phyloP scores from a whole-genome alignment of 37 sponge, comb jelly and placozoan species.

The Haliclona indistincta region DNA sequence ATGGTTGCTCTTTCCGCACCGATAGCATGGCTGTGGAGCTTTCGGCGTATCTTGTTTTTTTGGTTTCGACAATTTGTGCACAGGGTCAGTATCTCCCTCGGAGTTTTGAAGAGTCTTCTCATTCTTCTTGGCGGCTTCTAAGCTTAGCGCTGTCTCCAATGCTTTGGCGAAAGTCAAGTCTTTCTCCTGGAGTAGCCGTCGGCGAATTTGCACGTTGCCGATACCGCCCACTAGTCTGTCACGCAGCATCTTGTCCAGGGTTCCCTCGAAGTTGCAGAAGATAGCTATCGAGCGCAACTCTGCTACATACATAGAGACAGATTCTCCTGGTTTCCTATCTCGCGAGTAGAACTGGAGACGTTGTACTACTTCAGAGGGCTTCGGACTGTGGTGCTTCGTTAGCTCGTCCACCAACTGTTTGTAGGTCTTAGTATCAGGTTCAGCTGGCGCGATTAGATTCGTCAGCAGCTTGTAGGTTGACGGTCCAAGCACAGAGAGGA shows the following conservation, averaged over 20 bases:
- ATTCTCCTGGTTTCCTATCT: constrained; percentile 12
- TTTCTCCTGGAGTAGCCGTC: constrained; percentile 13
- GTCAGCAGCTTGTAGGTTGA: constrained; percentile 11
- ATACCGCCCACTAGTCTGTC: constrained; percentile 40
- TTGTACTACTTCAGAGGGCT: constrained; percentile 24
- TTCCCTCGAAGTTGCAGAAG: constrained; percentile 28
- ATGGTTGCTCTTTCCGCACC: not conserved
- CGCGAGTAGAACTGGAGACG: constrained; percentile 28
- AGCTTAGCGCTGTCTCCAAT: constrained; percentile 11
- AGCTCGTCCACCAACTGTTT: constrained; percentile 11
- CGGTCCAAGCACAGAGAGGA: constrained; percentile 11
- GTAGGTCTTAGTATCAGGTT: constrained; percentile 18
- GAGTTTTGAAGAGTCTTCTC: not conserved
- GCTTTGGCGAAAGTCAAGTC: constrained; percentile 30
- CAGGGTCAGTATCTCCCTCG: not conserved
- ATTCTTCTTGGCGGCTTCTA: not conserved
- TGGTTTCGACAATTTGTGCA: too few relatives aligned
- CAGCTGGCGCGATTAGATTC: constrained; percentile 14
- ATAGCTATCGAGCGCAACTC: constrained; percentile 8
- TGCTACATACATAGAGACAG: constrained; percentile 32
- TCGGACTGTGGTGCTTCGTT: constrained; percentile 3
- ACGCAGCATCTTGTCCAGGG: constrained; percentile 24
- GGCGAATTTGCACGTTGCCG: not conserved
- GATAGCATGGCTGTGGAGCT: not conserved
- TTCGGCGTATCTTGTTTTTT: not conserved